phyloP scores from a whole-genome alignment of 2,113 vertebrate species.

The Mus musculus region GRCm39 chr3:33640001-33640500 shows the following conservation, averaged over 20 bases:
- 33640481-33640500: neutral
- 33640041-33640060: neutral
- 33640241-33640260: neutral
- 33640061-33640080: constrained; percentile 39
- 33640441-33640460: neutral
- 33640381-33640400: neutral
- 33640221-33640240: neutral
- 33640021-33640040: constrained; percentile 34
- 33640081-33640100: constrained; percentile 32
- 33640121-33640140: neutral
- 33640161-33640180: neutral
- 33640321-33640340: constrained; percentile 4
- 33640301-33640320: neutral
- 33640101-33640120: neutral
- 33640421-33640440: neutral
- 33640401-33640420: constrained; percentile 45
- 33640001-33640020: neutral
- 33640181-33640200: neutral
- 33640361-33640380: constrained; percentile 9
- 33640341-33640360: constrained; percentile 13
- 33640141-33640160: constrained; percentile 2
- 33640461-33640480: neutral
- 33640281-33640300: neutral
- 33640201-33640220: neutral
- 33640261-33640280: neutral